Base-by-base conservation (phyloP, 2,113 vertebrate species). In the Microcebus lehilahytsara region DNA sequence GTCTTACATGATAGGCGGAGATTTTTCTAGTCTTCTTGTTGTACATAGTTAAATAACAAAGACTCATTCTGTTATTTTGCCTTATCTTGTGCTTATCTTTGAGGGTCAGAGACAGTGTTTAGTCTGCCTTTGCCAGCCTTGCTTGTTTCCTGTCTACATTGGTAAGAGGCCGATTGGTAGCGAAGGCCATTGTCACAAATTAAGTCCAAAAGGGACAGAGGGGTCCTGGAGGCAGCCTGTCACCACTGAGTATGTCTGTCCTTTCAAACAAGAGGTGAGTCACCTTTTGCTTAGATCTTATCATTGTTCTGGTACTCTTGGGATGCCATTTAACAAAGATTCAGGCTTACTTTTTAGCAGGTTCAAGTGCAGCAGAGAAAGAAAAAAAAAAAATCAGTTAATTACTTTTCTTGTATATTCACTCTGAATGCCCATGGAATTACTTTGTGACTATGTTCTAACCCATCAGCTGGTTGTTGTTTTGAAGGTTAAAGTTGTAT, bases 21-120 rank as follows among this genome's bases (percentile, higher is more conserved):
- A 71, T 74, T 84, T 80, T 91, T 95, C 79, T 96, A 92, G n/a
- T 37, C 58, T 1, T 40, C 58, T 1, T 40, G 3, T 56, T 60
- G 40, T 78, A 30, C 16, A 20, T n/a, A 69, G 37, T 88, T 79
- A 86, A 96, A 53, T 67, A 88, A 37, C 42, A 88, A 85, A 86
- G 74, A 62, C 37, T 91, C 72, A 53, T 89, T 84, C 42, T 89
- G 25, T 85, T 95, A 12, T 85, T 93, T 95, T 90, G 69, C 66
- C 62, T 94, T 96, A 66, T 93, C 67, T 95, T 64, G 51, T 74
- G 25, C 64, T 97, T 90, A 87, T 97, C 95, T 89, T 86, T 90
- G 86, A 95, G 75, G 69, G 72, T 87, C 89, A 96, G 37, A 95
- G 77, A 66, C 69, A 86, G 46, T 91, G 46, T 96, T 97, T 95